phyloP scores from a whole-genome alignment of 2,888 invertebrate genomes.

The Leptopterna dolabrata region DNA sequence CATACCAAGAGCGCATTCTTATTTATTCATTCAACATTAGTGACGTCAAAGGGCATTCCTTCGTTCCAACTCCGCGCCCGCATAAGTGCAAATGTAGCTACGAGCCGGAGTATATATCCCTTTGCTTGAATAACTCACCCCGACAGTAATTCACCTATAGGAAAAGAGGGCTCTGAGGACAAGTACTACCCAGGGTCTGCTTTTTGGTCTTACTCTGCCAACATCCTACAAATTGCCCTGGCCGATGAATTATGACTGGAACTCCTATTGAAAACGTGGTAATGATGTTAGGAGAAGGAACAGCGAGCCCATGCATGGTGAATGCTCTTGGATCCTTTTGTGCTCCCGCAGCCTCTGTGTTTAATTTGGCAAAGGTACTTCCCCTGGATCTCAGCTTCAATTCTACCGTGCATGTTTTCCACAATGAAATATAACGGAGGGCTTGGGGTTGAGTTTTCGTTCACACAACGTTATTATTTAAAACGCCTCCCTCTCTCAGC shows the following conservation, averaged over 20 bases:
- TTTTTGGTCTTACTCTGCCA: not conserved
- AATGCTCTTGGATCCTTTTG: conserved; percentile 30
- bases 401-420: conserved; percentile 18
- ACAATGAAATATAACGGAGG: conserved; percentile 14
- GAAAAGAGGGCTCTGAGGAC: conserved; percentile 4
- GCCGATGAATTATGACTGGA: conserved; percentile 38
- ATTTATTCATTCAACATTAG: conserved; percentile 20
- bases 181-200: not conserved
- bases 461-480: conserved; percentile 18
- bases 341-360: conserved; percentile 19
- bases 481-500: not conserved
- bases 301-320: conserved; percentile 17
- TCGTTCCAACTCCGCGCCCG: not conserved
- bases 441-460: not conserved
- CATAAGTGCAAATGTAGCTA: conserved; percentile 7
- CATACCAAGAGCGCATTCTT: not conserved
- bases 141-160: conserved; percentile 6
- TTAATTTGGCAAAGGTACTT: conserved; percentile 43
- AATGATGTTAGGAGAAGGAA: conserved; percentile 31
- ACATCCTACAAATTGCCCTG: conserved; percentile 26
- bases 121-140: conserved; percentile 16
- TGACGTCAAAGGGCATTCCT: not conserved
- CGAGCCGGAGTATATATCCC: not conserved
- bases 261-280: conserved; percentile 41
- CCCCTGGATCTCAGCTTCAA: not conserved